Base-by-base conservation (phyloP, 1,140 invertebrate genomes). In the Cydia amplana region DNA sequence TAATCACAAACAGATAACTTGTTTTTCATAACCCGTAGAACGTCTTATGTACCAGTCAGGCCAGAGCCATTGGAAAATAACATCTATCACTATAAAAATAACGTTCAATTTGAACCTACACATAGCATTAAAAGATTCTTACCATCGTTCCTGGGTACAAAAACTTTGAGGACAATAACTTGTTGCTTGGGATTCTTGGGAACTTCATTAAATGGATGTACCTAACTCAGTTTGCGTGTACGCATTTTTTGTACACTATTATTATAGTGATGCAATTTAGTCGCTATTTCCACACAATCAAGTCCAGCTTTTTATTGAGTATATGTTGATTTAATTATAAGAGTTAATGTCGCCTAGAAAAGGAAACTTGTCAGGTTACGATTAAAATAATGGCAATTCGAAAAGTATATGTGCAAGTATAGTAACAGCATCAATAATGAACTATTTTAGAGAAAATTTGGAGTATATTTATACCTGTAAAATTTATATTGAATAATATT, bases 151-250 rank as follows among this genome's bases (percentile, higher is more conserved):
- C 55, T 23, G 55, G 7, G 18, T 60, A 12, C 55, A 60, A 60
- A 60, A 60, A 60, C 18, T 12, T 23, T 23, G 55, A 60, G 20
- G 55, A 23, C 55, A 60, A 20, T 60, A 23, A 7, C 16, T 60
- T 23, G 12, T 60, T 20, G 28, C 65, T 18, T 70, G 32, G 12
- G 65, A 70, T 20, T 12, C 65, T 40, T 70, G 65, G 32, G 65
- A 70, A 70, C 65, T 5, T 40, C 65, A 18, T 70, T 70, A 70
- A 20, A 70, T 43, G 65, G 65, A 36, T 4, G 65, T 43, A 32
- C 5, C 20, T 32, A 32, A 16, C 20, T 32, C 63, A 36, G 65
- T 32, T 0, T n/a, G 16, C 32, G 28, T 70, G 65, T 70, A 70
- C 18, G 28, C 25, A 18, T 40, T 70, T 70, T 70, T 70, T 70